A percentile compares a stretch with the other conserved stretches of the same genome.
phyloP scores from a whole-genome alignment of 2,113 vertebrate species.

The Pluvialis apricaria region DNA sequence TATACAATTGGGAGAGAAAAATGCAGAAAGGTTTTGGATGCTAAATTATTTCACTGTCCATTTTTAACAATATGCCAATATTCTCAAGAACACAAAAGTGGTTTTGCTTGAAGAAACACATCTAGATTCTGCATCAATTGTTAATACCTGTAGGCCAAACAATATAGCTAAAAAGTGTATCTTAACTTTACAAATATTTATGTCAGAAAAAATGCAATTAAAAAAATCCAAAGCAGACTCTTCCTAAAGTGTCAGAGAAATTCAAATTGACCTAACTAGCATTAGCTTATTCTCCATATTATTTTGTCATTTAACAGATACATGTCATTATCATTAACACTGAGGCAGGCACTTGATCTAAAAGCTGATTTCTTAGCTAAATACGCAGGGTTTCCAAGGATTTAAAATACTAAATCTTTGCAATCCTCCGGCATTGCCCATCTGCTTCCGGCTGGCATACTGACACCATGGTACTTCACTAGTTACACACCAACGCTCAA shows the following conservation, averaged over 20 bases:
- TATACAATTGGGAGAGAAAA: not conserved
- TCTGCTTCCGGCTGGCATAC: not conserved
- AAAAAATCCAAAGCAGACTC: not conserved
- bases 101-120: not conserved
- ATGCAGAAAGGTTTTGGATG: not conserved
- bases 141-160: not conserved
- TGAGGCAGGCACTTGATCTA: not conserved
- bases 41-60: not conserved
- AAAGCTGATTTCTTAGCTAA: not conserved
- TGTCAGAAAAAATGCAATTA: not conserved
- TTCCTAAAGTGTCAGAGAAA: not conserved
- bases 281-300: not conserved
- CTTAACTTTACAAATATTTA: not conserved
- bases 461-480: not conserved
- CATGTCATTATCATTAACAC: not conserved
- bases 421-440: not conserved
- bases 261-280: not conserved
- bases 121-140: not conserved
- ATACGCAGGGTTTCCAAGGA: not conserved
- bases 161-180: not conserved
- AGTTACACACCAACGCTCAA: not conserved
- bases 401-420: not conserved
- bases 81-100: not conserved
- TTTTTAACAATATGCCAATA: not conserved
- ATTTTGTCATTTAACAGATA: not conserved